Evolutionary conservation across 2,113 vertebrate genomes (phyloP), one percentile per base, ranked within the genome.

Genomic region (Tachycineta bicolor): DNA sequence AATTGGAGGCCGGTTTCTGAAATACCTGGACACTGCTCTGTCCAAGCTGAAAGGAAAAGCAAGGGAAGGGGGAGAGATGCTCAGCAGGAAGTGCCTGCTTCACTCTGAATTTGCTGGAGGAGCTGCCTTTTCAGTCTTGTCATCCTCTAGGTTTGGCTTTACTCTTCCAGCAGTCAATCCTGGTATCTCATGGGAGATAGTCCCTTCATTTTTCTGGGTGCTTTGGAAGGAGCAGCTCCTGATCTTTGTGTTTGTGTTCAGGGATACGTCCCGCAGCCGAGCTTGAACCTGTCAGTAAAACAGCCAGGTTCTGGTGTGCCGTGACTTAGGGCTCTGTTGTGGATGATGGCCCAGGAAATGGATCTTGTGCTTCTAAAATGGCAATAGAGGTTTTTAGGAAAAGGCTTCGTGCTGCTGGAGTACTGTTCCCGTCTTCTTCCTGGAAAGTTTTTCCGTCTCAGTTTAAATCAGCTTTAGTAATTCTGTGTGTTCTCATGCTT

Each of bases 21-120:
- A 73, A 20, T 26, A 22, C 23, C 46, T 4, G 5, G 31, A 23
- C 3, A 0, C 41, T 59, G 12, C 29, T 22, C 60, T 77, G 50
- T 24, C 70, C 39, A 3, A 70, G 65, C 25, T 0, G 0, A 62
- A 74, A 52, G 28, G 53, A 74, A 18, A 5, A 89, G 39, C 67
- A 47, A 6, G 62, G 69, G 44, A 62, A 46, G 21, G 49, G 82
- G 41, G 6, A 70, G 29, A 29, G 49, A 63, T 69, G 86, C 73
- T 90, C 0, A 0, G 26, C n/a, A 56, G 39, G 49, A 8, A 53
- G 33, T 0, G 3, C 14, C 60, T 33, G 46, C 63, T 31, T 77
- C 0, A 0, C 34, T 68, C 56, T 1, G 0, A 31, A 2, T 70
- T 77, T 33, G 21, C 56, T 50, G 22, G 19, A 80, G 50, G 25